phyloP scores from a whole-genome alignment of 2,113 vertebrate genomes.

The Nyctibius bracteatus region DNA sequence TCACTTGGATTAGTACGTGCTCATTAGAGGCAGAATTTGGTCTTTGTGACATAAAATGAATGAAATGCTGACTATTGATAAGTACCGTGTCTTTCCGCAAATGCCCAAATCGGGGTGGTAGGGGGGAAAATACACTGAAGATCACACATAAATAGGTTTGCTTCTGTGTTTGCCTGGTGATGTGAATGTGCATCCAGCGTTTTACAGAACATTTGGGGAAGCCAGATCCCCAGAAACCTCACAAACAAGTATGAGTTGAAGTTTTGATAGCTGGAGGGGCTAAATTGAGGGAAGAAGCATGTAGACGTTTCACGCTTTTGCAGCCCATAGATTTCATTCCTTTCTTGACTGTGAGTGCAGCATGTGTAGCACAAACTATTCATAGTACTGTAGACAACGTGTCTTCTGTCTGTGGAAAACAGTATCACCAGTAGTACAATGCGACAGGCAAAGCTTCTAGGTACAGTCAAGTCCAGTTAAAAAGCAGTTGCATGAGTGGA shows the following conservation, averaged over 20 bases:
- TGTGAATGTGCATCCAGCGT: background rate
- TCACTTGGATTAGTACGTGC: background rate
- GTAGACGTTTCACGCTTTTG: background rate
- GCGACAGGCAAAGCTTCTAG: background rate
- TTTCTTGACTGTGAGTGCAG: slow-evolving; percentile 3
- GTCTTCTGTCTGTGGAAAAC: background rate
- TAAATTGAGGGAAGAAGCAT: background rate
- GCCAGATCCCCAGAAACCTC: background rate
- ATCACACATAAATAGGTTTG: background rate
- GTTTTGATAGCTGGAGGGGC: background rate
- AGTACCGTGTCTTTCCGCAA: background rate
- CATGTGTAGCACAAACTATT: slow-evolving; percentile 41
- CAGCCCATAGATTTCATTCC: background rate
- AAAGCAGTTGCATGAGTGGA: background rate
- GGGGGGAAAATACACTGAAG: background rate
- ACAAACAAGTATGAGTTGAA: background rate
- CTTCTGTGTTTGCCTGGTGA: background rate
- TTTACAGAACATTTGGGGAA: background rate
- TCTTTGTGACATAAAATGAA: background rate
- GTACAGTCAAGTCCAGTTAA: background rate
- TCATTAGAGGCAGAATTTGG: background rate
- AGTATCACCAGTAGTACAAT: background rate
- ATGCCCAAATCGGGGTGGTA: background rate
- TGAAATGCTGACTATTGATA: background rate
- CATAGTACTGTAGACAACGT: background rate